A percentile compares a stretch with the other conserved stretches of the same genome.
These are phyloP conservation scores for Ptychadena robeensis DNA, from an alignment of 2,797 vertebrate species.

Conservation along the genomic window DNA sequence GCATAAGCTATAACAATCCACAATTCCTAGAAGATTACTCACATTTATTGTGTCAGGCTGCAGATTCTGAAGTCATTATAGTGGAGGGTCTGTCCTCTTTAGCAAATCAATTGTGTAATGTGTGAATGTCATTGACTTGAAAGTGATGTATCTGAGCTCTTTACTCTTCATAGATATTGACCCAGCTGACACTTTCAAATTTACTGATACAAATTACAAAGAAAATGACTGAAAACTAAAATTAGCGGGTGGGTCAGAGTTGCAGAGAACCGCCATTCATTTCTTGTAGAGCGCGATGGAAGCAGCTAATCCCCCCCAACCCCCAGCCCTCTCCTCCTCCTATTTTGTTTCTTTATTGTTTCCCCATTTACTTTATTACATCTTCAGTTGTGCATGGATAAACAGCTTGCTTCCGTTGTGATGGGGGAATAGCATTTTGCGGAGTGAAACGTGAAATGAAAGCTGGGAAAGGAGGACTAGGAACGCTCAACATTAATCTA, in stretches of 20 bases:
- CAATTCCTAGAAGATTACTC: neutral
- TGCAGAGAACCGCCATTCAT: neutral
- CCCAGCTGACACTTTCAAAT: slow-evolving; percentile 6
- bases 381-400: slow-evolving; percentile 5
- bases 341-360: slow-evolving; percentile 22
- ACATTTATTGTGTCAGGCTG: slow-evolving; percentile 1
- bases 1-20: neutral
- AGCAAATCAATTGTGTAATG: slow-evolving; percentile 15
- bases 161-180: neutral
- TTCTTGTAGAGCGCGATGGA: neutral
- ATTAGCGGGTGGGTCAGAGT: neutral
- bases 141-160: slow-evolving; percentile 7
- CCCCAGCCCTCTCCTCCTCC: neutral
- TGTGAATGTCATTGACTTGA: slow-evolving; percentile 29
- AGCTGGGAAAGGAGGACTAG: neutral
- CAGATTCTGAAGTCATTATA: slow-evolving; percentile 22
- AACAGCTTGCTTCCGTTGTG: neutral
- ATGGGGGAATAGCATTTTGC: neutral
- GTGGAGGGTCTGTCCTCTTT: neutral
- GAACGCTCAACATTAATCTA: slow-evolving; percentile 40
- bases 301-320: neutral
- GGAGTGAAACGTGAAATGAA: slow-evolving; percentile 13
- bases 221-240: slow-evolving; percentile 1
- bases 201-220: neutral
- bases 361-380: slow-evolving; percentile 30